Percentiles rank a stretch among this genome's conserved stretches.
Evolutionary conservation across 2,113 vertebrate species (phyloP).

Genomic region (Mobula hypostoma): DNA sequence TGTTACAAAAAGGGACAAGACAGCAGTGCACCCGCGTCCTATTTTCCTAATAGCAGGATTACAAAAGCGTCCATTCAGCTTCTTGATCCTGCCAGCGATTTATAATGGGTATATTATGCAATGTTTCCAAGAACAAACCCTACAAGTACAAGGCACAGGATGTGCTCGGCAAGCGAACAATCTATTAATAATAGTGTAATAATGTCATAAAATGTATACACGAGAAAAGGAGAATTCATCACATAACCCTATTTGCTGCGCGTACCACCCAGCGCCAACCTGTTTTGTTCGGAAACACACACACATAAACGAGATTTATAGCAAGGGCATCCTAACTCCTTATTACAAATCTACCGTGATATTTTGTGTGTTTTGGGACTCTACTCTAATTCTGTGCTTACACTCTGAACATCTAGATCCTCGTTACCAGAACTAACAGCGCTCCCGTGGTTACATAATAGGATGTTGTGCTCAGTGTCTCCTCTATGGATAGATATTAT

Average conservation of each 20-base stretch:
- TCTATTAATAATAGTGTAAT: slow-evolving; percentile 29
- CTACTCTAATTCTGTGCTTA: not conserved
- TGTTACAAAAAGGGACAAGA: not conserved
- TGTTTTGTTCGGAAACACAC: not conserved
- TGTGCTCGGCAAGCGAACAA: slow-evolving; percentile 32
- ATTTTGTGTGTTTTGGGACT: slow-evolving; percentile 7
- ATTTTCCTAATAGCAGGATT: slow-evolving; percentile 66
- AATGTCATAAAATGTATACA: slow-evolving; percentile 19
- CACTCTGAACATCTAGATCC: not conserved
- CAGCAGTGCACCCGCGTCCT: slow-evolving; percentile 47
- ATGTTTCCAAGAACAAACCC: slow-evolving; percentile 63
- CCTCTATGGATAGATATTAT: not conserved
- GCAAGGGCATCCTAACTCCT: not conserved
- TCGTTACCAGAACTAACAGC: not conserved
- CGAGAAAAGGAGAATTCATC: not conserved
- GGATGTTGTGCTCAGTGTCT: not conserved
- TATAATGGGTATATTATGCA: slow-evolving; percentile 67
- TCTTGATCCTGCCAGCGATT: slow-evolving; percentile 55
- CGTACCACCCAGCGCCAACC: not conserved
- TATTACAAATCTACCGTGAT: not conserved
- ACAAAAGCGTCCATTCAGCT: slow-evolving; percentile 62
- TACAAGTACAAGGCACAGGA: slow-evolving; percentile 29
- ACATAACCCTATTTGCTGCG: not conserved
- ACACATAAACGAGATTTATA: too few relatives aligned
- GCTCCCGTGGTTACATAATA: slow-evolving; percentile 32